Percentiles rank a stretch among this genome's conserved stretches.
Evolutionary conservation across 2,113 vertebrate genomes (phyloP).

Genomic region (Theristicus caerulescens): DNA sequence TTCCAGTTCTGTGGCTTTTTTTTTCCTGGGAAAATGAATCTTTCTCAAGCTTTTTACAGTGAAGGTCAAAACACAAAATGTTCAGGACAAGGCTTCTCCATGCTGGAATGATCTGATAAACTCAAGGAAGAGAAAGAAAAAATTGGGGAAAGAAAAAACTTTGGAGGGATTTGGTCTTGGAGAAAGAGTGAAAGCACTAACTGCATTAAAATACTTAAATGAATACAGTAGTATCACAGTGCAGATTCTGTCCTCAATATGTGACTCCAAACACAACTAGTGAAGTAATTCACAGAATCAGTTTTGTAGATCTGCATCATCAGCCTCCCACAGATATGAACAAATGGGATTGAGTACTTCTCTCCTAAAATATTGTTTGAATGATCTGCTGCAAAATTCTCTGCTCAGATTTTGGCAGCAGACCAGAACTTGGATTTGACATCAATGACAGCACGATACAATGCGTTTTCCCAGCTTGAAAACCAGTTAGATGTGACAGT

Average conservation of each 20-base stretch:
- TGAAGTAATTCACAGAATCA: neutral
- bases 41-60: neutral
- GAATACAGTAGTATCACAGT: neutral
- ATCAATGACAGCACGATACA: neutral
- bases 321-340: neutral
- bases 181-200: neutral
- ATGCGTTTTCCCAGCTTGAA: neutral
- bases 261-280: neutral
- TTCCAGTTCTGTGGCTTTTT: neutral
- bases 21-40: neutral
- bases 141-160: neutral
- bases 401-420: neutral
- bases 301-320: neutral
- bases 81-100: neutral
- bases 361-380: neutral
- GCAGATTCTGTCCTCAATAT: neutral
- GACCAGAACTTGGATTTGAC: neutral
- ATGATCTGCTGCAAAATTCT: neutral
- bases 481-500: neutral
- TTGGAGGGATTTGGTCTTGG: neutral
- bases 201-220: neutral
- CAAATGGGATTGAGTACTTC: neutral
- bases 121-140: neutral
- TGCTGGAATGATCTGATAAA: neutral
- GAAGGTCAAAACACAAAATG: neutral